Evolutionary conservation across 2,113 vertebrate genomes (phyloP).

Genomic region (Lampris megalopsis): DNA sequence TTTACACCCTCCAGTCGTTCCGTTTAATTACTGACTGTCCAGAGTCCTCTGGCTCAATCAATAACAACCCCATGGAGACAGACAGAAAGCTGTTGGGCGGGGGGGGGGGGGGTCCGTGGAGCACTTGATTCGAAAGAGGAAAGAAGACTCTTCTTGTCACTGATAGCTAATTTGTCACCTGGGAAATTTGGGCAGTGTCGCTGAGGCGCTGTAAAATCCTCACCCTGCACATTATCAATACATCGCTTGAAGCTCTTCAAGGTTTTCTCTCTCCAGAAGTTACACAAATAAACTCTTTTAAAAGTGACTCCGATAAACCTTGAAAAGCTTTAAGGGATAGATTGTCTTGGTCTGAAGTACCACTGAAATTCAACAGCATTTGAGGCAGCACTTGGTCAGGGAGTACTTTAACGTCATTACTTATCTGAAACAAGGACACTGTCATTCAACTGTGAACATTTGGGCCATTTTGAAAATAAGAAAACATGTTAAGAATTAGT

Average conservation of each 20-base stretch:
- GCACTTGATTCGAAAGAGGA: constrained; percentile 53
- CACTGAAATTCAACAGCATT: too few relatives aligned
- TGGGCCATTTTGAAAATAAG: too few relatives aligned
- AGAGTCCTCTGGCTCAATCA: constrained; percentile 75
- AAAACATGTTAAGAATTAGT: neutral
- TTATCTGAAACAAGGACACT: too few relatives aligned
- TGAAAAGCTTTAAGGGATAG: too few relatives aligned
- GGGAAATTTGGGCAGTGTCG: constrained; percentile 38
- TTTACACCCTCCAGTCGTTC: constrained; percentile 84
- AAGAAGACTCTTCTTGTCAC: constrained; percentile 46
- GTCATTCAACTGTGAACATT: too few relatives aligned
- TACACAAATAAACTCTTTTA: constrained; percentile 18
- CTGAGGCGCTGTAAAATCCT: constrained; percentile 7
- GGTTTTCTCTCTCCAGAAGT: constrained; percentile 17
- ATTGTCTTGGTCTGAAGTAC: too few relatives aligned
- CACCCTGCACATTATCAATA: constrained; percentile 4
- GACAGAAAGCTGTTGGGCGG: constrained; percentile 39
- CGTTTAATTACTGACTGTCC: constrained; percentile 84
- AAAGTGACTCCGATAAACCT: too few relatives aligned
- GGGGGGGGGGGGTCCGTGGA: constrained; percentile 41
- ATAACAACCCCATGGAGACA: constrained; percentile 71
- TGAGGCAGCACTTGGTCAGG: too few relatives aligned
- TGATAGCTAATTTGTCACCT: constrained; percentile 56
- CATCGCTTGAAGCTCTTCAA: constrained; percentile 5
- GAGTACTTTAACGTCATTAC: too few relatives aligned